Conservation (phyloP, 2,888 invertebrate genomes). For the Macropis europaea region DNA sequence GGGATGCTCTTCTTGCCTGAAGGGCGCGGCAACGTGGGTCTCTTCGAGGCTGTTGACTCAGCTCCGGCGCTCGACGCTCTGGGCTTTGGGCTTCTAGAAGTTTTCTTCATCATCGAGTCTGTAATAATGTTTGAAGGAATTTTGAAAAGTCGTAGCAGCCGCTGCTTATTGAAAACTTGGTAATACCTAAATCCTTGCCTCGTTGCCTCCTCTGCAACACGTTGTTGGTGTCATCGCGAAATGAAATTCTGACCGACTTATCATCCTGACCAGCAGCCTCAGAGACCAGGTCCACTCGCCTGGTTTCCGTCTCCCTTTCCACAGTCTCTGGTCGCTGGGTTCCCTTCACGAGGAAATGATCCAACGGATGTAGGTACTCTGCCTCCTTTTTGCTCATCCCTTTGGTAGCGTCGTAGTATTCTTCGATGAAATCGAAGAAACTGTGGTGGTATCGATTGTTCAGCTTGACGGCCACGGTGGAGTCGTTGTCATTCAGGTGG, state of each 20-base stretch:
- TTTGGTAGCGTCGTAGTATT: conserved; percentile 47
- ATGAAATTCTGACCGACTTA: conserved; percentile 9
- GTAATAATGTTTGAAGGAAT: not conserved
- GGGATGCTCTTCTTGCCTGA: not conserved
- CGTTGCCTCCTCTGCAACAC: not conserved
- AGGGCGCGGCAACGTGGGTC: not conserved
- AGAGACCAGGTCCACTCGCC: not conserved
- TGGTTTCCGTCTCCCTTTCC: conserved; percentile 64
- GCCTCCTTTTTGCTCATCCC: conserved; percentile 48
- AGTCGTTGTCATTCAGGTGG: conserved; percentile 67
- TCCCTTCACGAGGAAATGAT: conserved; percentile 68
- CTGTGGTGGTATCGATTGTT: conserved; percentile 59
- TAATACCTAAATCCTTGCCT: not conserved
- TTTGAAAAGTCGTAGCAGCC: too few relatives aligned
- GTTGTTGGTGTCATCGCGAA: not conserved
- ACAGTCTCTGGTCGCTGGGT: conserved; percentile 49
- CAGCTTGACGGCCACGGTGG: conserved; percentile 43
- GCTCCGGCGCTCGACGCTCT: conserved; percentile 9
- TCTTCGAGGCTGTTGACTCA: conserved; percentile 1
- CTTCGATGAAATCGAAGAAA: conserved; percentile 68
- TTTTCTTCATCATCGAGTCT: conserved; percentile 4
- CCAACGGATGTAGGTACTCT: conserved; percentile 65
- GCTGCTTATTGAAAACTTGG: too few relatives aligned
- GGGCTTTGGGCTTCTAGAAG: not conserved
- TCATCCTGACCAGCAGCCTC: not conserved